Conservation (phyloP, 2,113 vertebrate genomes). For the Pholis gunnellus region DNA sequence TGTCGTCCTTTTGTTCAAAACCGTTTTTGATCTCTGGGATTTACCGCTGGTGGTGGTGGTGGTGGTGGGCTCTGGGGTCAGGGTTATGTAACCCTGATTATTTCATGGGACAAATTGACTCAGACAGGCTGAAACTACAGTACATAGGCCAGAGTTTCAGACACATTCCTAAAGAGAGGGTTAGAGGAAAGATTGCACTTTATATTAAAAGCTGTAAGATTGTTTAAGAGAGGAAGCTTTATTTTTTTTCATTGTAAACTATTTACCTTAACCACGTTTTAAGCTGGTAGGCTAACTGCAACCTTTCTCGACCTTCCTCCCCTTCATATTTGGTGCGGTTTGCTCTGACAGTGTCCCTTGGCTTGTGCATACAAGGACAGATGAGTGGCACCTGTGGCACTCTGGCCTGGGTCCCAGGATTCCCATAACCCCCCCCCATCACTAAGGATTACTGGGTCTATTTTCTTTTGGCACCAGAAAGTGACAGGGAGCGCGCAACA, state of each 20-base stretch:
- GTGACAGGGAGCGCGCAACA: constrained; percentile 37
- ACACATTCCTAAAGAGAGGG: constrained; percentile 31
- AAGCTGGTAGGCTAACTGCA: background rate
- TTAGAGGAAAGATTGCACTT: background rate
- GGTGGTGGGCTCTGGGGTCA: constrained; percentile 58
- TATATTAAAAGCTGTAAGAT: background rate
- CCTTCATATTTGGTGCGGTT: background rate
- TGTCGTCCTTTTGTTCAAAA: constrained; percentile 69
- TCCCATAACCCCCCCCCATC: constrained; percentile 46
- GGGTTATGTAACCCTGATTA: constrained; percentile 72
- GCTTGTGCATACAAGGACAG: constrained; percentile 38
- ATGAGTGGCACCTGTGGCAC: constrained; percentile 40
- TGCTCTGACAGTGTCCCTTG: constrained; percentile 27
- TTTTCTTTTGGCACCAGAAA: constrained; percentile 63
- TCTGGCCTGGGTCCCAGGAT: constrained; percentile 60
- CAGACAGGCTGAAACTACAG: constrained; percentile 69
- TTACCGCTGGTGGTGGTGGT: constrained; percentile 45
- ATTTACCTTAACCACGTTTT: constrained; percentile 2
- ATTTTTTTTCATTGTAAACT: background rate
- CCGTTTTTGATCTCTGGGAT: constrained; percentile 74
- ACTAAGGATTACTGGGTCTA: constrained; percentile 34
- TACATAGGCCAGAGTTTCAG: constrained; percentile 30
- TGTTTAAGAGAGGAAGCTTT: background rate
- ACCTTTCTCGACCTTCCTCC: background rate
- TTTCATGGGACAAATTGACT: constrained; percentile 63